Evolutionary conservation across 2,113 vertebrate genomes (phyloP), one percentile per base, ranked within the genome.

Genomic region (Leptobrachium leishanense): DNA sequence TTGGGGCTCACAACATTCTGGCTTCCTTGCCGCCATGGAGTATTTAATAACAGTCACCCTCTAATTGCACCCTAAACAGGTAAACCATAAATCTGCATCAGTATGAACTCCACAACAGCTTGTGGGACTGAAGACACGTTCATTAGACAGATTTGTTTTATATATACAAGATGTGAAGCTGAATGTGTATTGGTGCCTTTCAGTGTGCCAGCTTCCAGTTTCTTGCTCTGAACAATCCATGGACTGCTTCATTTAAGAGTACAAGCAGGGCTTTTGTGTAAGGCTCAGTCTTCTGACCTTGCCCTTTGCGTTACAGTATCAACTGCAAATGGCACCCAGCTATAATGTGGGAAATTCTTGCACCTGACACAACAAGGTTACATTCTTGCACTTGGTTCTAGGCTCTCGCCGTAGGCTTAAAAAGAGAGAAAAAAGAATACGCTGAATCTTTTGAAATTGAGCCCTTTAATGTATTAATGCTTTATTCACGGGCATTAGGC

Each of bases 191-290:
- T 40, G 76, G 63, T 77, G 67, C 55, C 68, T 46, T 20, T 77
- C 67, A 77, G 40, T 59, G 62, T 42, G 76, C 59, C 76, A 72
- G 57, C 62, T 50, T 54, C 63, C 43, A 72, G 40, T 63, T 39
- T 44, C 5, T 50, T 40, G 15, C 57, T 79, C 39, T 71, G 54
- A 53, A 39, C 20, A 43, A 13, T 42, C 43, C 42, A 42, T 53
- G 10, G 59, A 63, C 70, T 77, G 57, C 68, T 79, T 41, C 15
- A 40, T 55, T 41, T 64, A 20, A 13, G 20, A 55, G 70, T 73
- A 79, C 77, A 79, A 73, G 77, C 70, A 72, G 62, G 41, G 69
- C 77, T 79, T 73, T 73, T 79, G 77, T 79, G 70, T 41, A 57
- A 39, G 63, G 65, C 72, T 55, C 77, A 67, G 70, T 59, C 70